These are phyloP conservation scores for Hanleya hanleyi DNA, from an alignment of 2,888 invertebrate species.

Conservation along the genomic window DNA sequence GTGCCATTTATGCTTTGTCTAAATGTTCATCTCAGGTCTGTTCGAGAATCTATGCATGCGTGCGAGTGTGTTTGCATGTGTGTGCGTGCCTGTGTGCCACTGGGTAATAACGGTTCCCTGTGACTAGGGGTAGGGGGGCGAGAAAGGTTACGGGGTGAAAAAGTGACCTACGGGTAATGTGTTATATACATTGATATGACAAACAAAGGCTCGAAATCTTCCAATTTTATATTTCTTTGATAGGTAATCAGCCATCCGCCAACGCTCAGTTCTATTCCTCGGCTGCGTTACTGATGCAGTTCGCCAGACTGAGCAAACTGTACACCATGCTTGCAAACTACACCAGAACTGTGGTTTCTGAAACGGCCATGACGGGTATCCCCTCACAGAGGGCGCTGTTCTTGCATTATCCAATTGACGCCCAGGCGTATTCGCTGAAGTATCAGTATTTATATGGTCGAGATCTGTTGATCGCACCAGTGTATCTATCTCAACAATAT, in stretches of 20 bases:
- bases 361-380: constrained; percentile 44
- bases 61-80: too few species aligned
- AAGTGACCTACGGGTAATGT: too few species aligned
- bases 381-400: constrained; percentile 64
- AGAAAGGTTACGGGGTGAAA: too few species aligned
- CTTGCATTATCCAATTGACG: constrained; percentile 54
- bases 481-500: constrained; percentile 43
- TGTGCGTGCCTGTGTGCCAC: too few species aligned
- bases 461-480: constrained; percentile 65
- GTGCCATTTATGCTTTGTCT: too few species aligned
- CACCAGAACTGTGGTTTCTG: constrained; percentile 38
- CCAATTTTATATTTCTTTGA: too few species aligned
- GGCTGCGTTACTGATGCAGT: constrained; percentile 36
- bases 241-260: constrained; percentile 57
- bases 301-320: constrained; percentile 52
- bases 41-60: too few species aligned
- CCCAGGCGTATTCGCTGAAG: constrained; percentile 35
- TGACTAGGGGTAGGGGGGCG: too few species aligned
- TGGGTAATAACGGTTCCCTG: too few species aligned
- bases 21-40: too few species aligned
- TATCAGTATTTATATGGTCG: constrained; percentile 66
- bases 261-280: constrained; percentile 59
- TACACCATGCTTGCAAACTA: constrained; percentile 57
- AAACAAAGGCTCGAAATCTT: too few species aligned
- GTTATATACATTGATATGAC: too few species aligned